Base-by-base conservation (phyloP, 1,140 invertebrate genomes). In the Rhagoletis pomonella region DNA sequence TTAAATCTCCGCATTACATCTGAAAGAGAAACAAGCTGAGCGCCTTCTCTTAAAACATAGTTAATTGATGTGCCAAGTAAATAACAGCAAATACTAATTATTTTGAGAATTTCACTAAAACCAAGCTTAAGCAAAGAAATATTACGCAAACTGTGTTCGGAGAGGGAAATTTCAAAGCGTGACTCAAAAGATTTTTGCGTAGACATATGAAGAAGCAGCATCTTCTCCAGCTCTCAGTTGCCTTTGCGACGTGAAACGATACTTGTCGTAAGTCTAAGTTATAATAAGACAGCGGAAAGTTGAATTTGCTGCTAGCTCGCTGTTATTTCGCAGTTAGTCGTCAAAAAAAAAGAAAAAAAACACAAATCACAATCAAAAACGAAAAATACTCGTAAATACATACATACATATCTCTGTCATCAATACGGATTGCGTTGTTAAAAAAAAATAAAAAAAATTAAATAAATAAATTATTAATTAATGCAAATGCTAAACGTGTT, bases 151-250 rank as follows among this genome's bases (percentile, higher is more conserved):
- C 65, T 55, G 5, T 29, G n/a, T n/a, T 55, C 5, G 17, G n/a
- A 19, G 17, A 44, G 42, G 17, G 39, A 17, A 58, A 50, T 55
- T 81, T 55, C 5, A 7, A 19, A 81, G 47, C 19, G 44, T 2
- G 12, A 14, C 73, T 81, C 47, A 29, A 14, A 5, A 81, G 44
- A 55, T 81, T 81, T 55, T 19, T 3, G 47, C 12, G 47, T 81
- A 29, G 44, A 81, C 73, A 7, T 55, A 9, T n/a, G 29, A 29
- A 29, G 29, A 9, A 2, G 14, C n/a, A 58, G 73, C 73, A 81
- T 50, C 73, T 81, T 81, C 73, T 55, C 47, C 10, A 55, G 14
- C 55, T 81, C 73, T 81, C 73, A 81, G 73, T 81, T 55, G 73
- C 3, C 73, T 81, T 81, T 81, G 47, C n/a, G 73, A 55, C 17